Base-by-base conservation (phyloP, 2,888 invertebrate genomes). In the Agelastica alni region DNA sequence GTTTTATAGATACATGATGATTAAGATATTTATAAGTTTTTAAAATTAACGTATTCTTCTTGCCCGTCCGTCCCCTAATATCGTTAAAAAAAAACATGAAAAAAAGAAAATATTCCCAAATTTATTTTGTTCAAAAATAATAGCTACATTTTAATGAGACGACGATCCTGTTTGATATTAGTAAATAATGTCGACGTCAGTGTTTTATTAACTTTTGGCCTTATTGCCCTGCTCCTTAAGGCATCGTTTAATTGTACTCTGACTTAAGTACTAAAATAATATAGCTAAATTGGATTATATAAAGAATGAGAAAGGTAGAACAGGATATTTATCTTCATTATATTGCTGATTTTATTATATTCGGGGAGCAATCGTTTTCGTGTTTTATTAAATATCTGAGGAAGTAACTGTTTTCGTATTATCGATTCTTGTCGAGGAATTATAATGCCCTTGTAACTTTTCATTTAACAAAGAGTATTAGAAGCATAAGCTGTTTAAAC, bases 141-240 rank as follows among this genome's bases (percentile, higher is more conserved):
- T n/a, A 32, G 32, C 22, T 17, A 36, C 18, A 45, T 54, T 48
- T 44, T 54, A 55, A 48, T 55, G 55, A 55, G 51, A 47, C 14
- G 20, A 30, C 39, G 51, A 46, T 42, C 41, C 43, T 42, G 46
- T 42, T 46, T 46, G 42, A 54, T 51, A 55, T 55, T 51, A 55
- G 51, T 55, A 55, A 55, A 55, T 47, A 48, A 42, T 20, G 31
- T 12, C n/a, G n/a, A n/a, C 22, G 46, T 32, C 32, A 32, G 14
- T 47, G 39, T 41, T 53, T 53, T 53, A 53, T 53, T 46, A 55
- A 41, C 51, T 51, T 55, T 42, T 49, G 42, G 42, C 46, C 47
- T 55, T 51, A 43, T 43, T 42, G 47, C 42, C 47, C 34, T 36
- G 17, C 42, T 53, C 47, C 28, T 47, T 28, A 14, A 37, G 18